A percentile compares a stretch with the other conserved stretches of the same genome.
phyloP scores from a whole-genome alignment of 2,797 vertebrate genomes.

The Megaceryle alcyon region DNA sequence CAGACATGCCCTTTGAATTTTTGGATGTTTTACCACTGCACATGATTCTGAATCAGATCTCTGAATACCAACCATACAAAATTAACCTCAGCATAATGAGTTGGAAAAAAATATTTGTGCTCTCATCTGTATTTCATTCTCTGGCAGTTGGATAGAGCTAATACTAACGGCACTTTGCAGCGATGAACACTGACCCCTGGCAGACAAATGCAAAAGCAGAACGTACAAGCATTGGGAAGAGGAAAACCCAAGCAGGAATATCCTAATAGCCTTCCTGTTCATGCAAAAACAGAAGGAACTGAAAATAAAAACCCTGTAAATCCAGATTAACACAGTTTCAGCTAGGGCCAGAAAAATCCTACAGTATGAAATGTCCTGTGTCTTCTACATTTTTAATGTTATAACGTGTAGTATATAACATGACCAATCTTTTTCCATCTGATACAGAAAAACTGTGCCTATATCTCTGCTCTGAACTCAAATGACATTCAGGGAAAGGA shows the following conservation, averaged over 20 bases:
- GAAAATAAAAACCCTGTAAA: background rate
- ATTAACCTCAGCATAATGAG: background rate
- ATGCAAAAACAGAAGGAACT: background rate
- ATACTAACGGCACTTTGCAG: background rate
- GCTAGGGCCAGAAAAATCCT: background rate
- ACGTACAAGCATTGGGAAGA: background rate
- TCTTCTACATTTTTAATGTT: background rate
- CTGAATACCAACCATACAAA: background rate
- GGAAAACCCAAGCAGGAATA: background rate
- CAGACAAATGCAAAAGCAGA: background rate
- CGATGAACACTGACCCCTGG: background rate
- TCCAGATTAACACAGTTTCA: background rate
- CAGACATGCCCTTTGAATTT: fast-evolving
- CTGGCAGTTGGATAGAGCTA: background rate
- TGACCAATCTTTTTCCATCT: background rate
- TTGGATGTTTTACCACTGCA: background rate
- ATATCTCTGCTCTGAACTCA: background rate
- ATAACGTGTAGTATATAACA: background rate
- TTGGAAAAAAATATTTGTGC: background rate
- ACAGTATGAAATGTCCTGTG: background rate
- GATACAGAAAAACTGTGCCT: background rate
- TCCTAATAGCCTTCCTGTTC: background rate
- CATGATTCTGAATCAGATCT: background rate
- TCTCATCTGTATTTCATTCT: background rate
- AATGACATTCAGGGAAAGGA: background rate